phyloP scores from a whole-genome alignment of 2,888 invertebrate genomes.

The Tetanocera ferruginea region DNA sequence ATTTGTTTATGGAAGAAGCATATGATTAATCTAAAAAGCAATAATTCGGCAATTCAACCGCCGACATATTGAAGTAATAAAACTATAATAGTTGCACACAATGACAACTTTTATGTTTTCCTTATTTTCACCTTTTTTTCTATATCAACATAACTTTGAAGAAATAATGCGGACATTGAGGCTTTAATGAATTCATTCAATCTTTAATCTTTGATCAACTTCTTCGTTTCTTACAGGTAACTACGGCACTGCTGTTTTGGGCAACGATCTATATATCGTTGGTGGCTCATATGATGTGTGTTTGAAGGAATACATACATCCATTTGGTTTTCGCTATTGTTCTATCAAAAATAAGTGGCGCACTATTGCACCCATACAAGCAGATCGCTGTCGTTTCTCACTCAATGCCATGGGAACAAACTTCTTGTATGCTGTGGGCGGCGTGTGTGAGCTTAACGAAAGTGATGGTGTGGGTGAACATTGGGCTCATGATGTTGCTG shows the following conservation, averaged over 20 bases:
- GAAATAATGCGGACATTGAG: neutral
- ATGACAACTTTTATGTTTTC: no score
- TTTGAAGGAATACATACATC: conserved; percentile 78
- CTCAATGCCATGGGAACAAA: conserved; percentile 73
- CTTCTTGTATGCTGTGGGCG: conserved; percentile 76
- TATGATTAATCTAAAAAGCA: no score
- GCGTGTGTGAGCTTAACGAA: conserved; percentile 74
- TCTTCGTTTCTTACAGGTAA: conserved; percentile 68
- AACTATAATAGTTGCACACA: no score
- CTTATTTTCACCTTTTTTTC: no score
- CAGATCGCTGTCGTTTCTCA: conserved; percentile 78
- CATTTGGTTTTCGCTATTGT: conserved; percentile 78
- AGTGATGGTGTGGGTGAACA: conserved; percentile 63
- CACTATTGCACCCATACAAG: conserved; percentile 77
- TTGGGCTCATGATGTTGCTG: conserved; percentile 63
- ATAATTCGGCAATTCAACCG: no score
- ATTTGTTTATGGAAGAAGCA: no score
- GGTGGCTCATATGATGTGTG: conserved; percentile 81
- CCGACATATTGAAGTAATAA: neutral
- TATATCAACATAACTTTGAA: no score
- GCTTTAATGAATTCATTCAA: neutral
- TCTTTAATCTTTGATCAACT: neutral
- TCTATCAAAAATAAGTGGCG: conserved; percentile 77
- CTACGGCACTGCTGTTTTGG: conserved; percentile 78
- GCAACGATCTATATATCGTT: conserved; percentile 78